Evolutionary conservation across 2,113 vertebrate genomes (phyloP).

Genomic region (Himantopus leucocephalus): DNA sequence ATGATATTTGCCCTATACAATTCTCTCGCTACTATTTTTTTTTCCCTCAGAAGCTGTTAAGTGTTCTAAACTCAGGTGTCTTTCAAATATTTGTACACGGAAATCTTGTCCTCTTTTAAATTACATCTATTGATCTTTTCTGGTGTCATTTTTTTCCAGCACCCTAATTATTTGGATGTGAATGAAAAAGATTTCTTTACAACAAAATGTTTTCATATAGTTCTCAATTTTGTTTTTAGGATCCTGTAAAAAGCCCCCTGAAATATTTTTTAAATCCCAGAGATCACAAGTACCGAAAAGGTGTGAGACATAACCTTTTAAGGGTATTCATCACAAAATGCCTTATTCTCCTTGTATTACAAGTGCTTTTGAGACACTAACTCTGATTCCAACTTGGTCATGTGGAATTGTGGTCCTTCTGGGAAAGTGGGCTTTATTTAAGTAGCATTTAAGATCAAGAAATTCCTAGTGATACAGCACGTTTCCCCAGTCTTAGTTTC

Average conservation of each 20-base stretch:
- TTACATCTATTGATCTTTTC: not conserved
- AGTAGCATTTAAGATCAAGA: not conserved
- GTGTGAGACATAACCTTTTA: not conserved
- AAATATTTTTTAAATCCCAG: not conserved
- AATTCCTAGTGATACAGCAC: not conserved
- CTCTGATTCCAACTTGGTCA: not conserved
- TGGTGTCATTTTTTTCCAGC: not conserved
- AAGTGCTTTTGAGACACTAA: not conserved
- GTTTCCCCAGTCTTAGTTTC: not conserved
- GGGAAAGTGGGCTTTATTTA: not conserved
- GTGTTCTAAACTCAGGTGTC: not conserved
- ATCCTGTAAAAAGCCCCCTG: not conserved
- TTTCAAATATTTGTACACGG: not conserved
- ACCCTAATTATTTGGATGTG: not conserved
- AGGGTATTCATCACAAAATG: not conserved
- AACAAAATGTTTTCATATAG: not conserved
- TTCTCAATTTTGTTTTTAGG: not conserved
- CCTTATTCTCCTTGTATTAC: not conserved
- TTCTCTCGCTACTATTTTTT: not conserved
- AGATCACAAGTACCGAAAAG: not conserved
- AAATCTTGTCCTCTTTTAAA: not conserved
- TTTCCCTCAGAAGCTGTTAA: not conserved
- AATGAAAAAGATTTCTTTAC: not conserved
- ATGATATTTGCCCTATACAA: not conserved
- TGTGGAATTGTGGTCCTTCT: not conserved